phyloP scores from a whole-genome alignment of 2,888 invertebrate species.

The Cremastinae sp. region DNA sequence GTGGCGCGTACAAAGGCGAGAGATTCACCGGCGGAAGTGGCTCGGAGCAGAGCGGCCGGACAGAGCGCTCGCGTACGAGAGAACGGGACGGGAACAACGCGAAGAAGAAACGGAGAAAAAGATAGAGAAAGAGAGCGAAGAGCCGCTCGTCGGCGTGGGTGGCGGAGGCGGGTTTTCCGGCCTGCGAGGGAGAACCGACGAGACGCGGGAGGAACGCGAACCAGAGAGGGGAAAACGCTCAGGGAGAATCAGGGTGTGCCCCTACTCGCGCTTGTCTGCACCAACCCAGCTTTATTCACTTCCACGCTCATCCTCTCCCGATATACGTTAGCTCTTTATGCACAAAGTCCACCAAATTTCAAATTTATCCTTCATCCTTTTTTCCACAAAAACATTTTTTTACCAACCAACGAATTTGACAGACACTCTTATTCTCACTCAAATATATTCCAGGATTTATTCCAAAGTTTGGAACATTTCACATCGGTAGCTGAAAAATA shows the following conservation, averaged over 20 bases:
- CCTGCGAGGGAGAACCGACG: conserved; percentile 50
- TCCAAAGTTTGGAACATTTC: no score
- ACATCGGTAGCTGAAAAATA: no score
- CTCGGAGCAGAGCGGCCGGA: conserved; percentile 44
- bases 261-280: conserved; percentile 58
- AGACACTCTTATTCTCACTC: no score
- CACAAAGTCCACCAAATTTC: no score
- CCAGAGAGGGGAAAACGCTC: conserved; percentile 22
- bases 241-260: conserved; percentile 56
- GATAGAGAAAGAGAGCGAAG: conserved; percentile 49
- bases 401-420: no score
- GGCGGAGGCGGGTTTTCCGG: conserved; percentile 37
- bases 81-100: conserved; percentile 49
- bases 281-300: conserved; percentile 48
- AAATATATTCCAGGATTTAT: no score
- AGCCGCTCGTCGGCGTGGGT: conserved; percentile 45
- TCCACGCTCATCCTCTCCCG: neutral
- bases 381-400: no score
- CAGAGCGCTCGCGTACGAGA: conserved; percentile 54
- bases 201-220: conserved; percentile 31
- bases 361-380: no score
- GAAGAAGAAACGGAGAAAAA: conserved; percentile 48
- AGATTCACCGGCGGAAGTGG: conserved; percentile 36
- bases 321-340: no score
- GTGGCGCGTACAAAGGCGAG: conserved; percentile 57